phyloP scores from a whole-genome alignment of 2,797 vertebrate species.

The Eulemur mongoz region DNA sequence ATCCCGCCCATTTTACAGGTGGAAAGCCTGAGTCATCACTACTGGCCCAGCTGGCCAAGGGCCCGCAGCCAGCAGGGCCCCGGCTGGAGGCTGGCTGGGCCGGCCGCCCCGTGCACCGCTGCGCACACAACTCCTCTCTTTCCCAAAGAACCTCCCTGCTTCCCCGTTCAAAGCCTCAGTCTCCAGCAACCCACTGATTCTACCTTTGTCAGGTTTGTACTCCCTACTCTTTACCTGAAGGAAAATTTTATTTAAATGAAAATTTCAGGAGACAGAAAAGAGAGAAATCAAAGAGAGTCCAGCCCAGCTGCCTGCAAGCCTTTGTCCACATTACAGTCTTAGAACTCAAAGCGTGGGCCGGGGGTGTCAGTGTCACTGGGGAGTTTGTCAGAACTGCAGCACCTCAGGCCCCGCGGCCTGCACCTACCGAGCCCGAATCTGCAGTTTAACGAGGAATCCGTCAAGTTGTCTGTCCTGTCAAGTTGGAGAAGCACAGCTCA shows the following conservation, averaged over 20 bases:
- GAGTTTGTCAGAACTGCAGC: neutral
- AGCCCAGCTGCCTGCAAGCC: neutral
- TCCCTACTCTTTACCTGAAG: neutral
- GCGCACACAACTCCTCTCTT: neutral
- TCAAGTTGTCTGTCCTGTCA: rapidly evolving
- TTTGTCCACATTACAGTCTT: neutral
- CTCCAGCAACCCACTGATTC: neutral
- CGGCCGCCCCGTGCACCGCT: neutral
- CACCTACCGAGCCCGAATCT: neutral
- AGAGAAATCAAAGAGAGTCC: neutral
- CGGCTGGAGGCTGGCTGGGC: neutral
- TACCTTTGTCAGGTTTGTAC: neutral
- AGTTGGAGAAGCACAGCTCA: rapidly evolving
- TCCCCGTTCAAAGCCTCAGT: neutral
- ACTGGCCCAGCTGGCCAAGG: constrained; percentile 16
- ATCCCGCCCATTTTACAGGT: constrained; percentile 61
- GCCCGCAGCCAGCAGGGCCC: neutral
- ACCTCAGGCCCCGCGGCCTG: neutral
- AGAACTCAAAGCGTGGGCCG: rapidly evolving
- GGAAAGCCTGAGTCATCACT: constrained; percentile 74
- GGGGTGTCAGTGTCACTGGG: rapidly evolving
- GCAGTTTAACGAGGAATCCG: neutral
- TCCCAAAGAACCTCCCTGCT: neutral
- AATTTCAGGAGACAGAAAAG: neutral
- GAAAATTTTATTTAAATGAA: neutral